Conservation (phyloP, 2,797 vertebrate genomes). For the Benthosema pterotum region DNA sequence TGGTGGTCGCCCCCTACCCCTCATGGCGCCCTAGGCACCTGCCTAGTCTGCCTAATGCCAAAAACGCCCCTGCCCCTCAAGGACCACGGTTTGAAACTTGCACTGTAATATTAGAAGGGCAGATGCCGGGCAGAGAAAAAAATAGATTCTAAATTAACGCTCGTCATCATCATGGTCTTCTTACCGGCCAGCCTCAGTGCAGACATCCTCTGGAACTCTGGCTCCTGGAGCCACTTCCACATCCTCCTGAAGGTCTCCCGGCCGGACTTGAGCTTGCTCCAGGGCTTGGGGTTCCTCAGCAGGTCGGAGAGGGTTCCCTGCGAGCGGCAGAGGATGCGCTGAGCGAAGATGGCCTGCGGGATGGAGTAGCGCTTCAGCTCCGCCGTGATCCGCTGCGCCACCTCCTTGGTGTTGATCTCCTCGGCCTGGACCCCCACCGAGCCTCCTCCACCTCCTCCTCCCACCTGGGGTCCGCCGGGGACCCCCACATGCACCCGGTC, state of each 20-base stretch:
- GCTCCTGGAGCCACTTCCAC: constrained; percentile 99
- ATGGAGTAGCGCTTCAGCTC: constrained; percentile 98
- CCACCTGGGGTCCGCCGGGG: constrained; percentile 70
- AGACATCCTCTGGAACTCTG: constrained; percentile 97
- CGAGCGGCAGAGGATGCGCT: constrained; percentile 96
- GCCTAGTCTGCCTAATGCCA: too few species aligned
- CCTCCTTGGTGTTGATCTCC: constrained; percentile 98
- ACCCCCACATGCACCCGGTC: constrained; percentile 65
- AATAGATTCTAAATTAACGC: too few species aligned
- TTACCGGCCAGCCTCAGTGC: constrained; percentile 94
- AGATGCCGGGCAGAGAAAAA: too few species aligned
- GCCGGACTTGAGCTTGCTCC: constrained; percentile 98
- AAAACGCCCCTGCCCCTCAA: too few species aligned
- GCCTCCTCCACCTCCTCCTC: constrained; percentile 77
- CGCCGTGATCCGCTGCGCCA: constrained; percentile 96
- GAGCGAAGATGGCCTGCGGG: constrained; percentile 97
- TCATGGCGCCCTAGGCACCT: too few species aligned
- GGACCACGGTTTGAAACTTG: too few species aligned
- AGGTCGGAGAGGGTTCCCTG: constrained; percentile 97
- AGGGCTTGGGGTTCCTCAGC: constrained; percentile 96
- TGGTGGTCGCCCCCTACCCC: too few species aligned
- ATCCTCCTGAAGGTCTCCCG: constrained; percentile 97
- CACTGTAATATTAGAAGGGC: too few species aligned
- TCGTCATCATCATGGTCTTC: too few species aligned
- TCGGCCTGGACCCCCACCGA: constrained; percentile 87